Percentiles rank a stretch among this genome's conserved stretches.
These are phyloP conservation scores for Nyctibius grandis DNA, from an alignment of 2,797 vertebrate species.

Conservation along the genomic window DNA sequence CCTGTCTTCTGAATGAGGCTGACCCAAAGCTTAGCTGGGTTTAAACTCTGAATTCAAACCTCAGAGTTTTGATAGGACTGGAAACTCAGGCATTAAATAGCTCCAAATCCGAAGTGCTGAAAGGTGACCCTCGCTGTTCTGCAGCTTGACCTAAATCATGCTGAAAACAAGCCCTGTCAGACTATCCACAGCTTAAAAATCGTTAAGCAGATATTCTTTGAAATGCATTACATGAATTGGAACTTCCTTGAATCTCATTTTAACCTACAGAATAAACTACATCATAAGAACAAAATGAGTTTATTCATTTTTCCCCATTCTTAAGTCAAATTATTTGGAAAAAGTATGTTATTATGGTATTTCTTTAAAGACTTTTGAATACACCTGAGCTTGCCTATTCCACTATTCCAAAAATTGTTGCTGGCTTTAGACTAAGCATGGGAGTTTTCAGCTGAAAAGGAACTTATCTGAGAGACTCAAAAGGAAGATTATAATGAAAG, in stretches of 20 bases:
- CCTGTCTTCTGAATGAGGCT: not conserved
- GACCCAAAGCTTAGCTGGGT: not conserved
- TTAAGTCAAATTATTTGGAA: not conserved
- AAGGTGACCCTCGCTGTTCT: not conserved
- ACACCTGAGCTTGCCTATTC: not conserved
- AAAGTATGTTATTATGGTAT: not conserved
- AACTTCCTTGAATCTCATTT: not conserved
- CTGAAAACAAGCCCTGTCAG: not conserved
- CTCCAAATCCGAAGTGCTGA: not conserved
- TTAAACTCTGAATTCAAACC: not conserved
- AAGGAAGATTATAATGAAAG: not conserved
- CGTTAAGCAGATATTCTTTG: not conserved
- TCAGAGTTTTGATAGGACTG: not conserved
- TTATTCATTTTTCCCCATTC: not conserved
- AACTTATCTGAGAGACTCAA: not conserved
- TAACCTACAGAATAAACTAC: not conserved
- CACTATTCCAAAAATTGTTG: not conserved
- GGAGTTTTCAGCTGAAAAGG: not conserved
- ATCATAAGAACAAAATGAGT: not conserved
- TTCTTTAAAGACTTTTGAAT: not conserved
- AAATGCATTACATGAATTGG: not conserved
- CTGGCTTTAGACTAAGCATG: not conserved
- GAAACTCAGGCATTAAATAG: not conserved
- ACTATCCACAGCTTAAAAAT: not conserved
- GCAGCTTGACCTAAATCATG: accelerated